Evolutionary conservation across 2,113 vertebrate genomes (phyloP), one percentile per base, ranked within the genome.

Genomic region (Daubentonia madagascariensis): DNA sequence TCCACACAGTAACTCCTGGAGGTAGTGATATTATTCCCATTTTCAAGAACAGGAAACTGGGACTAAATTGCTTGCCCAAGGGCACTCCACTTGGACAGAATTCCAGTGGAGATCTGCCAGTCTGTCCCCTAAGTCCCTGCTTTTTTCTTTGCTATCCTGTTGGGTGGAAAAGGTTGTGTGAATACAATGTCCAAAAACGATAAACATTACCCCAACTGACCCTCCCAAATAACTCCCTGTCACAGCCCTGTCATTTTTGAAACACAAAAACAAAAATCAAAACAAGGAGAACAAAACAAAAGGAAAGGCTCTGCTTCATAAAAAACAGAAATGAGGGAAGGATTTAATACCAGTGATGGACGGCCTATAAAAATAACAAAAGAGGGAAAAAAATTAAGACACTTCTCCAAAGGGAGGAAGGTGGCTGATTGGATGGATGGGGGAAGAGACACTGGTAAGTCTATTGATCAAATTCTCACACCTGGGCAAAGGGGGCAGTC

Each of bases 211-310:
- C 73, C 93, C 65, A 67, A 14, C 0, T 43, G 48, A 54, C 52
- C 57, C 59, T 97, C 86, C 61, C 73, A 86, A 50, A 45, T 72
- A 79, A 52, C 94, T 68, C 20, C 40, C 40, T 35, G 28, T 83
- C 68, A 94, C 54, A 91, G 50, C 45, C 59, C 78, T 93, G 54
- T 92, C 84, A 90, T 94, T 96, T 95, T 70, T 90, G 80, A 95
- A 87, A 94, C 45, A 88, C 63, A 73, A 76, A 96, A 85, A 54
- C 85, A 85, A 70, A 94, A 92, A 61, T 45, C 79, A 93, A 80
- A 87, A 91, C 37, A 70, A 65, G n/a, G 32, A 79, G 70, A 87
- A 63, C 9, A 28, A 93, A 86, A 86, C 30, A 80, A 94, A 91
- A 85, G 8, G 54, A 97, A 67, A 91, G 63, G 3, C 48, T 94